Conservation (phyloP, 2,113 vertebrate species). For the Coregonus clupeaformis region DNA sequence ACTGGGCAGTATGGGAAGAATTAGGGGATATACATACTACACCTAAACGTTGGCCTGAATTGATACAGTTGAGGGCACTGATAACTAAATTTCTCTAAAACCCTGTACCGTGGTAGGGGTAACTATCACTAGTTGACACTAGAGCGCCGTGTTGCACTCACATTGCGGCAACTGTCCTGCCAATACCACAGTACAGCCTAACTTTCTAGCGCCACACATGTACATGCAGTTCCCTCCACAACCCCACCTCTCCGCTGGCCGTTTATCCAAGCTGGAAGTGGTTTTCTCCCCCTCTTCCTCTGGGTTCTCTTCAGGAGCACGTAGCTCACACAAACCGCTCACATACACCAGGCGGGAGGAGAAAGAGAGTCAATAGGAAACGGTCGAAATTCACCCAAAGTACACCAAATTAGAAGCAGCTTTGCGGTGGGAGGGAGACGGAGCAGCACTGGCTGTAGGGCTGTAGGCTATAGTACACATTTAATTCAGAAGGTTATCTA, state of each 20-base stretch:
- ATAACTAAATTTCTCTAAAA: no score
- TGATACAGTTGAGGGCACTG: no score
- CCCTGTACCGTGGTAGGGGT: no score
- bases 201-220: neutral
- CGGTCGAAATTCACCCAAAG: slow-evolving; percentile 88
- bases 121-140: no score
- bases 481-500: slow-evolving; percentile 74
- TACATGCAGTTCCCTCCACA: neutral
- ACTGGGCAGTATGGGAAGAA: no score
- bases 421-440: slow-evolving; percentile 40
- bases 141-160: no score
- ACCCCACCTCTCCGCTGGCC: slow-evolving; percentile 32
- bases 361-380: slow-evolving; percentile 82
- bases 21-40: no score
- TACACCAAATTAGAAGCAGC: slow-evolving; percentile 91
- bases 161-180: no score
- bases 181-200: no score
- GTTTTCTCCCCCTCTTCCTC: slow-evolving; percentile 64
- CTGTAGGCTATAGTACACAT: slow-evolving; percentile 38
- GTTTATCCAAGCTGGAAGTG: slow-evolving; percentile 42
- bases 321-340: slow-evolving; percentile 74
- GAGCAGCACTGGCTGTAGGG: slow-evolving; percentile 24
- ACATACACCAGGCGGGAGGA: slow-evolving; percentile 29
- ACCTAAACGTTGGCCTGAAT: no score
- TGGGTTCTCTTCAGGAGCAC: slow-evolving; percentile 63